A percentile compares a stretch with the other conserved stretches of the same genome.
These are phyloP conservation scores for Aporophyla nigra DNA, from an alignment of 2,888 invertebrate genomes.

Conservation along the genomic window DNA sequence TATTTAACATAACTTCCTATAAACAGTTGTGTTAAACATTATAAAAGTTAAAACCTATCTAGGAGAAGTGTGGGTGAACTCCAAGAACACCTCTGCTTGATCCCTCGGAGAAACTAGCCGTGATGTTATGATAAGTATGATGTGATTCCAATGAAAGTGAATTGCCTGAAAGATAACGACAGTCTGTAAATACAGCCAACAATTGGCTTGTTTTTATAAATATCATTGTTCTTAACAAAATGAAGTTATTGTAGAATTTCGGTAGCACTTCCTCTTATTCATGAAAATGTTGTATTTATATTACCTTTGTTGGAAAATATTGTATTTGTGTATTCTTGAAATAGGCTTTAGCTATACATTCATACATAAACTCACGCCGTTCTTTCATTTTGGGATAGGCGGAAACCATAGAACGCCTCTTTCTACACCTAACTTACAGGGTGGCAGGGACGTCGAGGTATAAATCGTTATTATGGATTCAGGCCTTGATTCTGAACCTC, in stretches of 20 bases:
- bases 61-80: too few species aligned
- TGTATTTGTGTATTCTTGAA: background rate
- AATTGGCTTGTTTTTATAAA: constrained; percentile 7
- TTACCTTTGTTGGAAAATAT: background rate
- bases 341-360: background rate
- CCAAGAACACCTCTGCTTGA: too few species aligned
- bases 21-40: too few species aligned
- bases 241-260: background rate
- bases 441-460: too few species aligned
- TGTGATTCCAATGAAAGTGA: background rate
- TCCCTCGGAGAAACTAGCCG: too few species aligned
- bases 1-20: too few species aligned
- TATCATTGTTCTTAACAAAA: constrained; percentile 1
- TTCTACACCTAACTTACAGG: background rate
- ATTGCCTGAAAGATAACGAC: background rate
- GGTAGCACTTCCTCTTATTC: background rate
- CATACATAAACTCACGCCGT: background rate
- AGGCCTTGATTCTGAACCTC: too few species aligned
- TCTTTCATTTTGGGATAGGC: background rate
- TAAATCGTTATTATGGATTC: too few species aligned
- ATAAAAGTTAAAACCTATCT: too few species aligned
- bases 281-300: background rate
- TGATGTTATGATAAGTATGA: background rate
- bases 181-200: background rate
- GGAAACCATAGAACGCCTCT: background rate